Percentiles rank a stretch among this genome's conserved stretches.
phyloP scores from a whole-genome alignment of 1,140 invertebrate species.

The Drosophila sulfurigaster region DNA sequence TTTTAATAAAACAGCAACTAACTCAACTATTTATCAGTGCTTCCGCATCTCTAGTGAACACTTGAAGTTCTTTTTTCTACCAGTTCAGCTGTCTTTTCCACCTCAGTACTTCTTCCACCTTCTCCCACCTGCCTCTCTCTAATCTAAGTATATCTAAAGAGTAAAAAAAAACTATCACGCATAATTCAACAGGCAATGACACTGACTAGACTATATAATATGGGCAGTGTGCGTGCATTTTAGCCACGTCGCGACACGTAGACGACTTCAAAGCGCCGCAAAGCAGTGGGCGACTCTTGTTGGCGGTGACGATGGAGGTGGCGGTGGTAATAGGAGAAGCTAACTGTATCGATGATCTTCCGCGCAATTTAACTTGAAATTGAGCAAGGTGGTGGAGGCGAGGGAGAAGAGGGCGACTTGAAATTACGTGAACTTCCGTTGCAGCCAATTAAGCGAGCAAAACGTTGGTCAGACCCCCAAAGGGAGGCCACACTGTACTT shows the following conservation, averaged over 20 bases:
- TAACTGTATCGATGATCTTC: conserved; percentile 60
- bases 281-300: background rate
- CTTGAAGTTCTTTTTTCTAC: background rate
- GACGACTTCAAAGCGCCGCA: conserved; percentile 14
- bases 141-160: too few relatives aligned
- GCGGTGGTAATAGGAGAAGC: background rate
- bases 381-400: conserved; percentile 32
- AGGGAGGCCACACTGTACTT: too few relatives aligned
- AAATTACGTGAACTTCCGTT: conserved; percentile 76
- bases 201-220: conserved; percentile 26
- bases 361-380: conserved; percentile 60
- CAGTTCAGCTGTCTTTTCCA: background rate
- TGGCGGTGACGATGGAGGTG: too few relatives aligned
- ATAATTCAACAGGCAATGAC: conserved; percentile 39
- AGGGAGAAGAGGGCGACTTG: conserved; percentile 38
- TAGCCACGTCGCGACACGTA: conserved; percentile 12
- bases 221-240: background rate
- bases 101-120: conserved; percentile 19
- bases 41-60: background rate
- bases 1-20: background rate
- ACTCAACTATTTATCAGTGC: background rate
- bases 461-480: conserved; percentile 33
- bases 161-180: conserved; percentile 18
- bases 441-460: conserved; percentile 70
- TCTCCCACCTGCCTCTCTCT: background rate